Base-by-base conservation (phyloP, 2,113 vertebrate genomes). In the Hippolais icterina region DNA sequence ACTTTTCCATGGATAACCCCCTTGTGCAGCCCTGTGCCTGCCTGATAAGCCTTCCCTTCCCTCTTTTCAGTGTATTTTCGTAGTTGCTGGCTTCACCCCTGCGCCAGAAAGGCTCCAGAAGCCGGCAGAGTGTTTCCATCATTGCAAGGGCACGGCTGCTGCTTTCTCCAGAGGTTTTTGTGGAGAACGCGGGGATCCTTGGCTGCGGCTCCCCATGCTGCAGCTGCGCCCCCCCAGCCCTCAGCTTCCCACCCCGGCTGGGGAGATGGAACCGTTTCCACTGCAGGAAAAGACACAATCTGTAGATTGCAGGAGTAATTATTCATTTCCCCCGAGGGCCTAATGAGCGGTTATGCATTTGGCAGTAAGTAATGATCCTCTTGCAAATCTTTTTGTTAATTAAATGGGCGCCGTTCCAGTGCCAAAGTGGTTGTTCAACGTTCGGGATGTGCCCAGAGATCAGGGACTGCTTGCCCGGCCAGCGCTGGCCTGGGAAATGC, bases 351-450 rank as follows among this genome's bases (percentile, higher is more conserved):
- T 94, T 87, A 35, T 87, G 88, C 54, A 33, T 87, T 93, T 93
- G 92, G 88, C 90, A 93, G 44, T 66, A 89, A 66, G 74, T 50
- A 70, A 84, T 3, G 8, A 72, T 69, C 68, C 84, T 69, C 59
- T 81, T 81, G 81, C 54, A 60, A 87, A 87, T 87, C 60, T 84
- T 91, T 91, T 65, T 84, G 90, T 81, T 95, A 96, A 96, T 95
- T 93, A 93, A 95, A 92, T 16, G 85, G 96, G 96, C 88, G 0
- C 56, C 12, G 1, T 53, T 95, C 94, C 94, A 94, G 72, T 17
- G 31, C 5, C 53, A 77, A 87, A 94, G 81, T 74, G 88, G 64
- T 9, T 49, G 87, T 44, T 94, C 9, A 0, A 8, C 27, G 2
- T 22, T 74, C 53, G 69, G 87, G 72, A 87, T 41, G 81, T 0